These are phyloP conservation scores for Pocillopora grandis DNA, from an alignment of 92 coral and sea anemone genomes.

Conservation along the genomic window DNA sequence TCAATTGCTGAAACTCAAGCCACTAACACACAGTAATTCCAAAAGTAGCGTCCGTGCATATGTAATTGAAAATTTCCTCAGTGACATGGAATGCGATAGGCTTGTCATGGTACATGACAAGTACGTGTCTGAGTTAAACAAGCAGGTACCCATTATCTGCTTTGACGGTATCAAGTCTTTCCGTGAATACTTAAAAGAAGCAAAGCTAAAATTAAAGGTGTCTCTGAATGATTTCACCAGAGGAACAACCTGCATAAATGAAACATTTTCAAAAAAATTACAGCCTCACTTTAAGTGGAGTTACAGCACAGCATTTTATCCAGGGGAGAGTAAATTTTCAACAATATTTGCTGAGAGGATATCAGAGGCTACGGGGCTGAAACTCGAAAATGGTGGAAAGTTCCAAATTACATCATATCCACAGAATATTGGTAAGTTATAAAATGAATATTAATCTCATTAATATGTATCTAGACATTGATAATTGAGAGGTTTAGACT, in stretches of 20 bases:
- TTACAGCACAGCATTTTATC: conserved; percentile 93
- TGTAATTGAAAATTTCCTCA: conserved; percentile 77
- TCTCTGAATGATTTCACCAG: conserved; percentile 68
- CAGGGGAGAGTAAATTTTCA: conserved; percentile 95
- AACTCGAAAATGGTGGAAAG: conserved; percentile 90
- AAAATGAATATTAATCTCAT: too few species aligned
- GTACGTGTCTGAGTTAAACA: conserved; percentile 61
- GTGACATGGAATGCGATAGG: conserved; percentile 76
- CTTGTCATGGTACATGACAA: conserved; percentile 72
- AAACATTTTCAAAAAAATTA: conserved; percentile 74
- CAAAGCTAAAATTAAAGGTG: conserved; percentile 68
- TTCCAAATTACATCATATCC: conserved; percentile 97
- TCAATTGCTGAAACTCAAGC: conserved; percentile 54
- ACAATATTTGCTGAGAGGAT: conserved; percentile 73
- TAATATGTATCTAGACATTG: background rate
- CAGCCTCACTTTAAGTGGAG: conserved; percentile 85
- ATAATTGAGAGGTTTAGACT: background rate
- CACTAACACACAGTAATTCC: conserved; percentile 46
- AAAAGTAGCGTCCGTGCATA: conserved; percentile 83
- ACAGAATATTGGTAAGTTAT: conserved; percentile 79
- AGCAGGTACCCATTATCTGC: conserved; percentile 84
- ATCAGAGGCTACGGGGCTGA: conserved; percentile 80
- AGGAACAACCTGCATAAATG: conserved; percentile 93
- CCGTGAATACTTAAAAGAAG: conserved; percentile 72
- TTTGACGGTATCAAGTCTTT: conserved; percentile 83